Evolutionary conservation across 2,888 invertebrate species (phyloP), one percentile per base, ranked within the genome.

Genomic region (Pediacus dermestoides): DNA sequence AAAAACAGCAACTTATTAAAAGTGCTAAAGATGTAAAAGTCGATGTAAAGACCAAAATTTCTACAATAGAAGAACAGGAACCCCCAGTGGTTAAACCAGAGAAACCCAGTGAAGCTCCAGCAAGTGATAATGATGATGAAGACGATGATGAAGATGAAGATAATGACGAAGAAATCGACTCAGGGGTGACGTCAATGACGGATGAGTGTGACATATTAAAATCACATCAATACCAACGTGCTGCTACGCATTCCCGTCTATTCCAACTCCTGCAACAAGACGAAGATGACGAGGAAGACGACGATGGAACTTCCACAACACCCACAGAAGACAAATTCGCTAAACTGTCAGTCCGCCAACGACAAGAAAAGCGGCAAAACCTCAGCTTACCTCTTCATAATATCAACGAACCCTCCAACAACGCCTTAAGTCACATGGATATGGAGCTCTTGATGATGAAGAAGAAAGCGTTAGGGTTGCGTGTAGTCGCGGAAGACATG

Each of bases 221-320:
- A 52, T 70, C 75, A 59, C 74, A 73, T 7, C 73, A 75, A 39
- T 85, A 81, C 59, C 79, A 82, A 61, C 70, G 85, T 34, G 82
- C 83, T 2, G 78, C 82, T 21, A 85, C 85, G 22, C 85, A 85
- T 66, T 84, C 83, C 26, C 72, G 85, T 46, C 67, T 85, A 11
- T 83, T 81, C 53, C 78, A 78, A 53, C 64, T 85, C 8, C 63
- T 85, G 12, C 81, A 79, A 61, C 78, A 79, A 30, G 67, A 68
- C 32, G 64, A 61, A 25, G 62, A 61, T 37, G 58, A 61, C 31
- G 63, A 63, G 37, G 52, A 55, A 9, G 60, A 60, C 4, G 66
- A 68, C 10, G n/a, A n/a, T n/a, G n/a, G n/a, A 18, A 7, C 21
- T 18, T n/a, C 21, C 21, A 18, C n/a, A 18, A 4, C 7, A 28